Percentiles rank a stretch among this genome's conserved stretches.
These are phyloP conservation scores for Enchytraeus crypticus DNA, from an alignment of 2,888 invertebrate species.

Conservation along the genomic window DNA sequence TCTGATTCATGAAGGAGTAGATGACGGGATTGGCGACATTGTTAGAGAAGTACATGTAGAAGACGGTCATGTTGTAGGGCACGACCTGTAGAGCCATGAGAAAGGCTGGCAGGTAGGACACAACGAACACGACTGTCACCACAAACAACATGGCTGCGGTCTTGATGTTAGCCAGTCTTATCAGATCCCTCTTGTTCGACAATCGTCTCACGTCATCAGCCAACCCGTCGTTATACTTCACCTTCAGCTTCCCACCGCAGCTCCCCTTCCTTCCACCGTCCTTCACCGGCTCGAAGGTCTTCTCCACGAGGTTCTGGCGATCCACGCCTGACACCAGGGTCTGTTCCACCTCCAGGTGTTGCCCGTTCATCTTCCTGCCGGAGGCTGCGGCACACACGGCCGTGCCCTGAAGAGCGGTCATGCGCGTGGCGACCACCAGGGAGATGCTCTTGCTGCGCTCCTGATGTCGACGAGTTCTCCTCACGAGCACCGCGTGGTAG, in stretches of 20 bases:
- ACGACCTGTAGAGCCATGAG: slow-evolving; percentile 36
- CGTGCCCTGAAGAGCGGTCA: too few species aligned
- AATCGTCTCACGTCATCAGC: neutral
- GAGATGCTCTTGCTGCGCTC: slow-evolving; percentile 17
- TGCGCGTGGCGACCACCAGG: slow-evolving; percentile 5
- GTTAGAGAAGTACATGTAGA: slow-evolving; percentile 47
- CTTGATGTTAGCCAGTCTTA: slow-evolving; percentile 36
- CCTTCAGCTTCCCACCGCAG: neutral
- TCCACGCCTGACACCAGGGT: slow-evolving; percentile 28
- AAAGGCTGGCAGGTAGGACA: slow-evolving; percentile 43
- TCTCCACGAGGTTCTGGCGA: slow-evolving; percentile 1
- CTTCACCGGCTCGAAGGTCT: neutral
- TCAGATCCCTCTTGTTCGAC: neutral
- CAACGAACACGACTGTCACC: slow-evolving; percentile 43
- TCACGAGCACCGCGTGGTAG: slow-evolving; percentile 34
- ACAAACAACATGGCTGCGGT: slow-evolving; percentile 47
- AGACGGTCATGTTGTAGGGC: slow-evolving; percentile 34
- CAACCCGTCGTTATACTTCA: neutral
- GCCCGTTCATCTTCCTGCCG: neutral
- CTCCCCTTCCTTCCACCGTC: neutral
- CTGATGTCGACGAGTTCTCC: slow-evolving; percentile 13
- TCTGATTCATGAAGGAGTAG: slow-evolving; percentile 47
- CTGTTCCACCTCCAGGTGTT: slow-evolving; percentile 14
- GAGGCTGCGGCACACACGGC: neutral
- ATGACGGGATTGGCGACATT: slow-evolving; percentile 48